Evolutionary conservation across 2,113 vertebrate species (phyloP), one percentile per base, ranked within the genome.

Genomic region (Boulengeromyrus knoepffleri): DNA sequence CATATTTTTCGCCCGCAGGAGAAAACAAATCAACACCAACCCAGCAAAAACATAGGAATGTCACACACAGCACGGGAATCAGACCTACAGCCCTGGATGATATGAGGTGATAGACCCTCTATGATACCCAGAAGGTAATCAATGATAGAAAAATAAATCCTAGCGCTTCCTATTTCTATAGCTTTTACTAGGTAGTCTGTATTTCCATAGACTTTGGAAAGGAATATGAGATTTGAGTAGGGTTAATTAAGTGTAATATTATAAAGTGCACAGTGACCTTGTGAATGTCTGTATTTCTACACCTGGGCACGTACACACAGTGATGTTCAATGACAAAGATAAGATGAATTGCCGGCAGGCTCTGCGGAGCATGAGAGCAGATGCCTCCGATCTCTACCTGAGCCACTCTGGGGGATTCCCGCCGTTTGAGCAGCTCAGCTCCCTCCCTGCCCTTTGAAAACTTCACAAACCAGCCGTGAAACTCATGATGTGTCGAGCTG

Each of bases 401-500:
- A 46, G 45, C 45, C 74, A 10, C 42, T 47, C 83, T 85, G 42
- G 45, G 42, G 45, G 45, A 85, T 85, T 85, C 83, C 83, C 39
- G 45, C 42, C 24, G 45, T 46, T 85, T 45, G 83, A 47, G 36
- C 17, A 6, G 31, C 74, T 42, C 36, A 19, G 74, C 17, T 80
- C 15, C 31, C 74, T 85, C 45, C 45, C 83, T 12, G 83, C 42
- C 45, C 39, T 46, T 47, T 85, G 83, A 80, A 85, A 85, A 85
- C 83, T 85, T 85, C 83, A 46, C 83, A 85, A n/a, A 45, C 17
- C 83, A 85, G 83, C 83, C 21, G 21, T 21, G 83, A 85, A 85
- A 85, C 83, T 85, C 45, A 4, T 12, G 74, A 80, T 85, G 83
- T 85, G 83, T 85, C 45, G 9, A 46, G 39, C 24, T 85, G 45